Evolutionary conservation across 2,113 vertebrate genomes (phyloP).

Genomic region (Macrotis lagotis): DNA sequence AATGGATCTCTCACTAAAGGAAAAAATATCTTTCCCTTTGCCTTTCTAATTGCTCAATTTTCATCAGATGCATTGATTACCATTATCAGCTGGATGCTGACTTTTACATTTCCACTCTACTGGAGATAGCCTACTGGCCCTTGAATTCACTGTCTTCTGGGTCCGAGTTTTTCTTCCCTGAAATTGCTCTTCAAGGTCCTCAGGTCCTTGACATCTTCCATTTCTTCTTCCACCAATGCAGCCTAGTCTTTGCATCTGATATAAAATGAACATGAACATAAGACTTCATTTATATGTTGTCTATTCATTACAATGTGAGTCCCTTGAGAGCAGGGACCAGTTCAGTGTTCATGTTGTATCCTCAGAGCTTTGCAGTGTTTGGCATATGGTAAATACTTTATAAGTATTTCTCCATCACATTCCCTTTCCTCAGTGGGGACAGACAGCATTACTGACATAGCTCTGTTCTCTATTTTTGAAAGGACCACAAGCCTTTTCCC

Average conservation of each 20-base stretch:
- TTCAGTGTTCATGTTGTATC: neutral
- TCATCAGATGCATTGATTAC: neutral
- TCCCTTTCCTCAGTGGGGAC: neutral
- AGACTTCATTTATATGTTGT: neutral
- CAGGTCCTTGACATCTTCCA: neutral
- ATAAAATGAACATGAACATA: neutral
- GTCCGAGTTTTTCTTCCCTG: neutral
- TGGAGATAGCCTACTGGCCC: neutral
- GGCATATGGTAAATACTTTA: neutral
- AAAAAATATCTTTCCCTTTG: neutral
- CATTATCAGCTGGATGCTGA: neutral
- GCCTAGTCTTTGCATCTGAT: neutral
- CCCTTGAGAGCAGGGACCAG: neutral
- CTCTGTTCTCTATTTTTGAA: slow-evolving; percentile 16
- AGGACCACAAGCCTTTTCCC: slow-evolving; percentile 21
- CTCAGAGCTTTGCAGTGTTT: neutral
- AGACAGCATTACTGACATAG: neutral
- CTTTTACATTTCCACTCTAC: neutral
- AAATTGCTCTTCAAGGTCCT: neutral
- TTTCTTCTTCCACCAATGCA: neutral
- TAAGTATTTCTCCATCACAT: neutral
- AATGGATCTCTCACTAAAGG: neutral
- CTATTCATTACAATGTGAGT: neutral
- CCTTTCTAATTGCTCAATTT: neutral
- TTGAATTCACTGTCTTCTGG: neutral